Evolutionary conservation across 2,888 invertebrate species (phyloP).

Genomic region (Disparrhopalites patrizii): DNA sequence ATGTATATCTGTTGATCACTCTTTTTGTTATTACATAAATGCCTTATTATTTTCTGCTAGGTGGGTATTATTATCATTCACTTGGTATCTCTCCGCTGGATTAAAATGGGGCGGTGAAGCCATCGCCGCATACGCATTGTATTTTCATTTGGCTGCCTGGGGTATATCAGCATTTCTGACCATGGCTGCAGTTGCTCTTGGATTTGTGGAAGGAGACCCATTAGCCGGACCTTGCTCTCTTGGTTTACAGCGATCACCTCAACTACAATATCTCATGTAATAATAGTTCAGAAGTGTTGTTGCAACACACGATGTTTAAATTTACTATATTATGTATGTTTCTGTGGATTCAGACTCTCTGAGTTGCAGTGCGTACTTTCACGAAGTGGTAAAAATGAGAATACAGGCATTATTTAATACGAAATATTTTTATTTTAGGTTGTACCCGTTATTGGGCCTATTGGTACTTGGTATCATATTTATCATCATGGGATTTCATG

Average conservation of each 20-base stretch:
- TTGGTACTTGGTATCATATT: constrained; percentile 88
- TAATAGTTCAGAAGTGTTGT: not conserved
- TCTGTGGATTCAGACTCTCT: no score
- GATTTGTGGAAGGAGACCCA: constrained; percentile 79
- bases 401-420: no score
- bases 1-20: constrained; percentile 3
- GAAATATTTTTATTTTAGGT: constrained; percentile 65
- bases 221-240: constrained; percentile 40
- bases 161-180: constrained; percentile 93
- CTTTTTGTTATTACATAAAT: no score
- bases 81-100: constrained; percentile 95
- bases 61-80: constrained; percentile 94
- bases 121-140: constrained; percentile 93
- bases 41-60: constrained; percentile 51
- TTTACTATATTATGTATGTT: not conserved
- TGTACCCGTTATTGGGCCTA: constrained; percentile 85
- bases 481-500: constrained; percentile 89
- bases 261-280: constrained; percentile 47
- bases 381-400: no score
- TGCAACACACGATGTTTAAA: not conserved
- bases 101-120: constrained; percentile 98
- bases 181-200: constrained; percentile 89
- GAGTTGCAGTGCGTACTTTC: no score
- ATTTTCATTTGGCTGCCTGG: constrained; percentile 98
- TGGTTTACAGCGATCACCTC: constrained; percentile 26